These are phyloP conservation scores for Lichenostomus cassidix DNA, from an alignment of 2,113 vertebrate species.

Conservation along the genomic window DNA sequence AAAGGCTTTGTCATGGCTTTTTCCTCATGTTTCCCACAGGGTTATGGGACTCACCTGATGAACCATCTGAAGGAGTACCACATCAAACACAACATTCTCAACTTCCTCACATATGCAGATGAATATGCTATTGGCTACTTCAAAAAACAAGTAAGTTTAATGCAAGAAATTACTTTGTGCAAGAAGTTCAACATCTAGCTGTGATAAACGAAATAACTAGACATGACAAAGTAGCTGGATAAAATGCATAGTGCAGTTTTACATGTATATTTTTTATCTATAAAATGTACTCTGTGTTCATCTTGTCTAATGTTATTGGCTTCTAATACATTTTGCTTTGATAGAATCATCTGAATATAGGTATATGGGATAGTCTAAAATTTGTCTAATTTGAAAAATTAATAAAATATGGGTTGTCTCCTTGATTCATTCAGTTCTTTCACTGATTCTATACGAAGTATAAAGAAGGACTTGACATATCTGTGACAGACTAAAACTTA, in stretches of 20 bases:
- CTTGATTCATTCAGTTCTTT: background rate
- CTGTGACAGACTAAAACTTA: background rate
- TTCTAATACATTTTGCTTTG: background rate
- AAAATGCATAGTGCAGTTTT: background rate
- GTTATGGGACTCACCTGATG: slow-evolving; percentile 98
- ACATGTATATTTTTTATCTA: background rate
- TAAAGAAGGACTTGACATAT: background rate
- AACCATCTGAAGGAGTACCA: slow-evolving; percentile 99
- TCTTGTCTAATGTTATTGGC: background rate
- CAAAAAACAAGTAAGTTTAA: slow-evolving; percentile 91
- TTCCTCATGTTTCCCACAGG: slow-evolving; percentile 71
- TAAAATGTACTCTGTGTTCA: background rate
- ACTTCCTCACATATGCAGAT: slow-evolving; percentile 98
- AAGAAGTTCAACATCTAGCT: background rate
- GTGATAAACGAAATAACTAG: background rate
- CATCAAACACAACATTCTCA: slow-evolving; percentile 96
- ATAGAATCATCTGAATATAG: background rate
- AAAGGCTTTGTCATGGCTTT: background rate
- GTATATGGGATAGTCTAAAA: background rate
- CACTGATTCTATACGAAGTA: background rate
- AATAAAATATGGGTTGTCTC: background rate
- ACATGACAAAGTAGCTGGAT: background rate
- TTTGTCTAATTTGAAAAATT: background rate
- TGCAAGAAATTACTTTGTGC: background rate
- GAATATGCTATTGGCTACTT: slow-evolving; percentile 99